Evolutionary conservation across 2,888 invertebrate species (phyloP), one percentile per base, ranked within the genome.

Genomic region (Sinopyrophorus schimmeli): DNA sequence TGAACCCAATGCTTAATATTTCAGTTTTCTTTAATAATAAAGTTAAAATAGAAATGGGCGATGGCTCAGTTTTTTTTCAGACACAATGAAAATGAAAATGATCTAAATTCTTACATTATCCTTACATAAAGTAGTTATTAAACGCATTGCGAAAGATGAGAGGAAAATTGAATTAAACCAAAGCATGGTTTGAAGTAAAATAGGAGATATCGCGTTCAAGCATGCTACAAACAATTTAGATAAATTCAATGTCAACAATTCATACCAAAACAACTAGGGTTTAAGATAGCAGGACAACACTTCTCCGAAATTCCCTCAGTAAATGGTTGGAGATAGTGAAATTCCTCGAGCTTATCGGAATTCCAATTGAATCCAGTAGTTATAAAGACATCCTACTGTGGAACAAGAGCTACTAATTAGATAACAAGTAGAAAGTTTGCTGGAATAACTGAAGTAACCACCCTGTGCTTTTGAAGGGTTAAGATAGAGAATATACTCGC

Each of bases 391-490:
- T 69, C 66, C 66, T 60, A 62, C 60, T 66, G 65, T 62, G 64
- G 66, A 68, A 69, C 68, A 69, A 67, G 66, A 67, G 65, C 66
- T 65, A 59, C 66, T 70, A 68, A 69, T 69, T 68, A 70, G 66
- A 69, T 68, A 66, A 67, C 67, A 67, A 69, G 65, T 65, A 61
- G 61, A 63, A 65, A 64, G 66, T 67, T 64, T 65, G 63, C 61
- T 56, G 57, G 61, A 56, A 44, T 51, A 47, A 41, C 46, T 41
- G 37, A 26, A 41, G 47, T 40, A 46, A 34, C 47, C 17, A 27
- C 43, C 46, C 37, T 31, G 20, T 31, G 26, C 34, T 26, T 16
- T 26, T 37, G 35, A 42, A 38, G 52, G 52, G 46, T 47, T 46
- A 47, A 47, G 47, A 52, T 42, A 42, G 37, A 38, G 49, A 50